These are phyloP conservation scores for Clunio marinus DNA, from an alignment of 2,888 invertebrate genomes.

Conservation along the genomic window DNA sequence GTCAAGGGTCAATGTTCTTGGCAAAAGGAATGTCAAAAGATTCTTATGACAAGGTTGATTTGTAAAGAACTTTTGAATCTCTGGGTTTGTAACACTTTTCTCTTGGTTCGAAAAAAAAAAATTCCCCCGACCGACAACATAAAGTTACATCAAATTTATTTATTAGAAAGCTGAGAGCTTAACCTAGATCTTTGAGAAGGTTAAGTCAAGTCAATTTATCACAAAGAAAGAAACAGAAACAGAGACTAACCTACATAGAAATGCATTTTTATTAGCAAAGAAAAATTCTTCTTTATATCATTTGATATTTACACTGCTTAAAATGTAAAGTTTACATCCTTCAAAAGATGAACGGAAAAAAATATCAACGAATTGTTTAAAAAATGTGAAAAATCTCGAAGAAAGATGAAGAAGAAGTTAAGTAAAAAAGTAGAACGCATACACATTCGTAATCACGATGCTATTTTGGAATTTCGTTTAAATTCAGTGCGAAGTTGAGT, in stretches of 20 bases:
- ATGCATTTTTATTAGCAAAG: too few species aligned
- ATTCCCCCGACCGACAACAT: too few species aligned
- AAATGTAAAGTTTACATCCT: not conserved
- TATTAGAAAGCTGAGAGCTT: not conserved
- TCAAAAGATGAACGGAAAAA: not conserved
- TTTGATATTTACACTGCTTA: too few species aligned
- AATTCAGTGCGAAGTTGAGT: conserved; percentile 7
- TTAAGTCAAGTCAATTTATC: too few species aligned
- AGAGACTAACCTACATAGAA: too few species aligned
- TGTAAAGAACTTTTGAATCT: too few species aligned
- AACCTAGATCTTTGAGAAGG: not conserved
- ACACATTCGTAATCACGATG: not conserved
- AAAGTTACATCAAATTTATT: conserved; percentile 5
- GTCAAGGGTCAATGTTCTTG: too few species aligned
- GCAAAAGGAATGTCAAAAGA: too few species aligned
- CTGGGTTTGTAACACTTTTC: not conserved
- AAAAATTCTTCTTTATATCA: too few species aligned
- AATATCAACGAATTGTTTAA: not conserved
- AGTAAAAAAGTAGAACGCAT: conserved; percentile 26
- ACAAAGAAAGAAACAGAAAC: too few species aligned
- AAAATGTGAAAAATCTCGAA: not conserved
- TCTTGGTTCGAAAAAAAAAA: not conserved
- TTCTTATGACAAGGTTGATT: too few species aligned
- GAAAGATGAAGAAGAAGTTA: not conserved
- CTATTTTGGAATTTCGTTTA: conserved; percentile 33